Percentiles rank a stretch among this genome's conserved stretches.
Evolutionary conservation across 2,113 vertebrate genomes (phyloP).

Genomic region (Mobula hypostoma): DNA sequence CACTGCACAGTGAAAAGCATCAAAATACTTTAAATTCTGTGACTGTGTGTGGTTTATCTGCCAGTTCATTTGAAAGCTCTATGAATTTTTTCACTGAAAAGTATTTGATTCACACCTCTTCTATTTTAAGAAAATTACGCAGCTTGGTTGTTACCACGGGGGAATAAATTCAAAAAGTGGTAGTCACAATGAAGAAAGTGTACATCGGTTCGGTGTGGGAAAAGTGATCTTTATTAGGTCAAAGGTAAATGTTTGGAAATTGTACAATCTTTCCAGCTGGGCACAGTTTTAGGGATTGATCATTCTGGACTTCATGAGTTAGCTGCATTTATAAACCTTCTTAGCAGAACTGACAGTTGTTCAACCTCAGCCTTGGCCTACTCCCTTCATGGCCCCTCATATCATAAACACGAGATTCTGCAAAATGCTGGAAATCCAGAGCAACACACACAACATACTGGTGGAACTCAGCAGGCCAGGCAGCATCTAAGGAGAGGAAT

Average conservation of each 20-base stretch:
- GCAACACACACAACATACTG: no score
- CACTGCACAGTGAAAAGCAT: not conserved
- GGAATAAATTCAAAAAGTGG: not conserved
- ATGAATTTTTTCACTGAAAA: not conserved
- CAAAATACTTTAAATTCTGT: not conserved
- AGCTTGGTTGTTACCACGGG: not conserved
- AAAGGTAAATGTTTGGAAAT: not conserved
- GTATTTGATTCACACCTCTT: not conserved
- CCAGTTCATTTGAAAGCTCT: not conserved
- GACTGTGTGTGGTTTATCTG: not conserved
- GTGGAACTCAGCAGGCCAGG: no score
- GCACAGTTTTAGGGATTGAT: not conserved
- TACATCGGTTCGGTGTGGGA: not conserved
- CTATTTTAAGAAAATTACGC: not conserved
- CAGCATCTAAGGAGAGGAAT: no score
- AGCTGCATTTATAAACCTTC: not conserved
- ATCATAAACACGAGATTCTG: no score
- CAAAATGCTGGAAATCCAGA: no score
- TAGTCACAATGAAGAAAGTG: not conserved
- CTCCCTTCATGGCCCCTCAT: not conserved
- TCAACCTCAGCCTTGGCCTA: not conserved
- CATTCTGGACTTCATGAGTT: not conserved
- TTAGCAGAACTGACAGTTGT: not conserved
- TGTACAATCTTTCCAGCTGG: not conserved
- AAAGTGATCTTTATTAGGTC: not conserved